Conservation (phyloP, 2,797 vertebrate genomes). For the Diplodus sargus region DNA sequence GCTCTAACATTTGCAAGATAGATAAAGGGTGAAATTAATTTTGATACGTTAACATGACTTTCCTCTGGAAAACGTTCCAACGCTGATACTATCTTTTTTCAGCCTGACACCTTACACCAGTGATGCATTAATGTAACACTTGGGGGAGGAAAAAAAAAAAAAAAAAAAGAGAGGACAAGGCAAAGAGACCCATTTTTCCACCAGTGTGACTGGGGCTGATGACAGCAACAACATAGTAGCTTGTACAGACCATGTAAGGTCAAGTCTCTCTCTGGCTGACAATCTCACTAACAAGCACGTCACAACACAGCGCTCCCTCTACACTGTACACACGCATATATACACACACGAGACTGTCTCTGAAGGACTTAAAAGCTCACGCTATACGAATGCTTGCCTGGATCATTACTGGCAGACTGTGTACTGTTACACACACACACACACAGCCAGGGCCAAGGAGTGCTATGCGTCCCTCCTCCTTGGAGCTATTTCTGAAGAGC, state of each 20-base stretch:
- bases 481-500: slow-evolving; percentile 29
- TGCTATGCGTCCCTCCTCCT: slow-evolving; percentile 23
- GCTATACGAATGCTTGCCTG: slow-evolving; percentile 49
- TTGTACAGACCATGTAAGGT: slow-evolving; percentile 77
- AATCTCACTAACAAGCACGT: slow-evolving; percentile 74
- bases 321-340: slow-evolving; percentile 40
- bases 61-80: not conserved
- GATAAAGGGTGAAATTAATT: not conserved
- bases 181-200: slow-evolving; percentile 59
- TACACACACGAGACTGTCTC: slow-evolving; percentile 25
- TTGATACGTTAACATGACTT: not conserved
- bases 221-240: slow-evolving; percentile 67
- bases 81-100: not conserved
- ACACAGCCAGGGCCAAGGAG: slow-evolving; percentile 36
- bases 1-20: not conserved
- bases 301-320: slow-evolving; percentile 47
- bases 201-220: slow-evolving; percentile 50
- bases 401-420: slow-evolving; percentile 60
- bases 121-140: not conserved
- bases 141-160: not conserved
- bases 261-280: slow-evolving; percentile 70
- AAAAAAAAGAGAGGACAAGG: slow-evolving; percentile 1
- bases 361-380: slow-evolving; percentile 52
- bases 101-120: not conserved
- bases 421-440: slow-evolving; percentile 30